A percentile compares a stretch with the other conserved stretches of the same genome.
Conservation (phyloP, 2,113 vertebrate species). For the Centropus unirufus region DNA sequence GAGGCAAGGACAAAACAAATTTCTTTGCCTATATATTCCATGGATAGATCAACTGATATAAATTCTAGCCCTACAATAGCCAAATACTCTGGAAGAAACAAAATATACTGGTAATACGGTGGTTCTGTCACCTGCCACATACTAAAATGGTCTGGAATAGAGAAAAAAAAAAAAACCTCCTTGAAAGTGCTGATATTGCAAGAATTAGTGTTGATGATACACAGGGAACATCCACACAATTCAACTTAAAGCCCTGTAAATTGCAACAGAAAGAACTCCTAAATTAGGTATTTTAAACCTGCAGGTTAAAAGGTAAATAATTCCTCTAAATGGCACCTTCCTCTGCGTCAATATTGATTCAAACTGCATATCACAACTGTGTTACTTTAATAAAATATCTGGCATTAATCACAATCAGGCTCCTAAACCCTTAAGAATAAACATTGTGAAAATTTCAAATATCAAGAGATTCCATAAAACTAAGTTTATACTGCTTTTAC, state of each 20-base stretch:
- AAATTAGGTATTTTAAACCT: conserved; percentile 13
- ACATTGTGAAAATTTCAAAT: background rate
- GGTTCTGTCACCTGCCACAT: background rate
- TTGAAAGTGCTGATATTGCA: background rate
- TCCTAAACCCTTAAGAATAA: background rate
- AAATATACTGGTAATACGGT: background rate
- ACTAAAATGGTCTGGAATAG: background rate
- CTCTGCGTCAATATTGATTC: conserved; percentile 11
- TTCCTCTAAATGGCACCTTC: background rate
- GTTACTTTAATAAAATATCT: background rate
- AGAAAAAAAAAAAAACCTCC: background rate
- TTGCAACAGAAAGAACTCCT: background rate
- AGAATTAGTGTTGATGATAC: background rate
- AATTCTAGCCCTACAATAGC: background rate
- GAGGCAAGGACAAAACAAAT: background rate
- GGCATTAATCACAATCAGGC: background rate
- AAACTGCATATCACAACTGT: background rate
- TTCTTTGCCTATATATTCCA: background rate
- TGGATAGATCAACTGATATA: background rate
- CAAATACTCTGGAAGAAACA: background rate
- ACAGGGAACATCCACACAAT: background rate
- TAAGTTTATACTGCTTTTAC: background rate
- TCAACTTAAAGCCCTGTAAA: background rate
- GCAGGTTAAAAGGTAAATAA: conserved; percentile 3
- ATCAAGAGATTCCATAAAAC: background rate